Conservation (phyloP, 2,113 vertebrate genomes). For the Anser cygnoides region DNA sequence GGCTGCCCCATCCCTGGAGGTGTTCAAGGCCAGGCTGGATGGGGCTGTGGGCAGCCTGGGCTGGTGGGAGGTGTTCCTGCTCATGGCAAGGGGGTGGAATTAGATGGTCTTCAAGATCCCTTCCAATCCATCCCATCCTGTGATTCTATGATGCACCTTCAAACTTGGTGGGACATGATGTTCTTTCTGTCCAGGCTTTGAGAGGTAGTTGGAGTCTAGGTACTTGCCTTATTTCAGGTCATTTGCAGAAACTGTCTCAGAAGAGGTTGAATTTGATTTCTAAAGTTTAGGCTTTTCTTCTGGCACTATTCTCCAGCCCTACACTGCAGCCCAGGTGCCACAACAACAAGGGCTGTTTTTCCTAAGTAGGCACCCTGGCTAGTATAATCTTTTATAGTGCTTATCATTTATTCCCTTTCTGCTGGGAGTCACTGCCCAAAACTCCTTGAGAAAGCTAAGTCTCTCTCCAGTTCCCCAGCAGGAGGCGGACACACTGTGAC, state of each 20-base stretch:
- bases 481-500: neutral
- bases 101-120: too few relatives aligned
- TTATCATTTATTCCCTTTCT: neutral
- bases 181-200: neutral
- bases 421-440: neutral
- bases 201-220: neutral
- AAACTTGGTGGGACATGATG: accelerated
- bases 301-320: neutral
- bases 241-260: neutral
- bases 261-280: neutral
- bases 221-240: neutral
- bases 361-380: neutral
- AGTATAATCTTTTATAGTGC: neutral
- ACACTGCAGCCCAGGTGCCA: neutral
- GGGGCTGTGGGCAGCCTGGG: too few relatives aligned
- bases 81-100: too few relatives aligned
- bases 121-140: too few relatives aligned
- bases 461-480: accelerated
- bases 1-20: too few relatives aligned
- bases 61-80: too few relatives aligned
- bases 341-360: neutral
- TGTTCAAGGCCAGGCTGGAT: too few relatives aligned
- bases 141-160: neutral
- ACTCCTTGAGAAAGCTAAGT: neutral
- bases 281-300: neutral